Evolutionary conservation across 2,888 invertebrate genomes (phyloP).

Genomic region (Caenorhabditis sp.): DNA sequence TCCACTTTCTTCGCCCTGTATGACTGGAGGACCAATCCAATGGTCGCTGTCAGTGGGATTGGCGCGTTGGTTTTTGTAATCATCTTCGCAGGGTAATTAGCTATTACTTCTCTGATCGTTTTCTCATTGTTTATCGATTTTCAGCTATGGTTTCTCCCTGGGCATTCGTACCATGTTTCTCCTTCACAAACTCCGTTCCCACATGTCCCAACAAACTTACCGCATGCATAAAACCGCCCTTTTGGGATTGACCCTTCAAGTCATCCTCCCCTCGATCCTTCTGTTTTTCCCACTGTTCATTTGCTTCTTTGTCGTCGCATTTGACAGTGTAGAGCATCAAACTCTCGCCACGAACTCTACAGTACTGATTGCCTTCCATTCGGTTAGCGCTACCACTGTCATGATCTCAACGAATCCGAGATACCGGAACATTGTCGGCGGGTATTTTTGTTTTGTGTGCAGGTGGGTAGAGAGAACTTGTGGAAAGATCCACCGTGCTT

Average conservation of each 20-base stretch:
- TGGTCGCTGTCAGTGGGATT: not conserved
- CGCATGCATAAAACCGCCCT: conserved; percentile 31
- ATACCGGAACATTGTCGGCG: not conserved
- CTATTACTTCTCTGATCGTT: no score
- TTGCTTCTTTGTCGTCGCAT: not conserved
- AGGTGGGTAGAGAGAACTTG: no score
- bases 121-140: no score
- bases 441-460: not conserved
- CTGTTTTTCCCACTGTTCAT: not conserved
- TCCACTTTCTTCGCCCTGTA: not conserved
- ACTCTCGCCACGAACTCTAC: not conserved
- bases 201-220: conserved; percentile 32
- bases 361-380: not conserved
- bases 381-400: not conserved
- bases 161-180: conserved; percentile 11
- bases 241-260: conserved; percentile 13
- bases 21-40: not conserved
- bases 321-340: conserved; percentile 1
- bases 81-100: not conserved
- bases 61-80: not conserved
- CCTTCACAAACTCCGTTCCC: not conserved
- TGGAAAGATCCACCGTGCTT: no score
- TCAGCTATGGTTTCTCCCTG: not conserved
- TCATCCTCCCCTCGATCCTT: not conserved
- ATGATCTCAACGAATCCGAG: conserved; percentile 6